A percentile compares a stretch with the other conserved stretches of the same genome.
Conservation (phyloP, 2,888 invertebrate species). For the Diadromus collaris region DNA sequence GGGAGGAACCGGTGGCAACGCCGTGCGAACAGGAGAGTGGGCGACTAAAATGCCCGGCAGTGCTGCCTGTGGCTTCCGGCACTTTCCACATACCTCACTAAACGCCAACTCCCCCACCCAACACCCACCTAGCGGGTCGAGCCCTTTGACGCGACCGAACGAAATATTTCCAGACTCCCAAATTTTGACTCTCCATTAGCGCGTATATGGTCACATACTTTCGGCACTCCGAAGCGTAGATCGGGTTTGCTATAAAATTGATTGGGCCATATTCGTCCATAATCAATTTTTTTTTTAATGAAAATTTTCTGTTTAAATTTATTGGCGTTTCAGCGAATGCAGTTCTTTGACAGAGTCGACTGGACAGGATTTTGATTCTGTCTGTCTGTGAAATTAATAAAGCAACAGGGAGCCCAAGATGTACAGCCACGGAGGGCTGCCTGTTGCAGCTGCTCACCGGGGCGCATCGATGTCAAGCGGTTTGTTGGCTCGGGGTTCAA, state of each 20-base stretch:
- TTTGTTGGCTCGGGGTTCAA: conserved; percentile 35
- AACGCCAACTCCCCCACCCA: not conserved
- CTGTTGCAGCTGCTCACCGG: not conserved
- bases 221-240: conserved; percentile 10
- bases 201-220: conserved; percentile 4
- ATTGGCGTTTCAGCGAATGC: not conserved
- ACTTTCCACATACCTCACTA: conserved; percentile 57
- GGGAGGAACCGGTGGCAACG: not conserved
- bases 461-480: conserved; percentile 29
- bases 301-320: not conserved
- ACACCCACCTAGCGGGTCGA: not conserved
- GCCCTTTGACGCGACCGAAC: conserved; percentile 56
- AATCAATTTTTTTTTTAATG: not conserved
- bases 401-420: not conserved
- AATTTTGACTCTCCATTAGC: conserved; percentile 56
- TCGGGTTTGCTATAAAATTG: not conserved
- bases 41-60: conserved; percentile 55
- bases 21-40: not conserved
- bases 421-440: not conserved
- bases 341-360: not conserved
- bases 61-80: conserved; percentile 59
- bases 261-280: not conserved
- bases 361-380: not conserved
- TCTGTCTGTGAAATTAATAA: not conserved
- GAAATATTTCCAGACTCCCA: conserved; percentile 50